These are phyloP conservation scores for Harpalus rubripes DNA, from an alignment of 2,888 invertebrate species.

Conservation along the genomic window DNA sequence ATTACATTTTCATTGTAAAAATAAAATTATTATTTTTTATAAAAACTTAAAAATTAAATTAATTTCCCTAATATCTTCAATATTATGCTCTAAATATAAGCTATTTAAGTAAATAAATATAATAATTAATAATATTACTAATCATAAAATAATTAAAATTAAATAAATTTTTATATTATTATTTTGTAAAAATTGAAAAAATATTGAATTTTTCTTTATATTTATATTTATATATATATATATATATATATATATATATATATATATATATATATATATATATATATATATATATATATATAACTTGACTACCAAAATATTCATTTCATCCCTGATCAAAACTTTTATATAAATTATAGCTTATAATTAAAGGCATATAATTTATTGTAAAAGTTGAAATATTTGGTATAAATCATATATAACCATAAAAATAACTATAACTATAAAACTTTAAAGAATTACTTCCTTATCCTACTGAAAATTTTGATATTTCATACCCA, in stretches of 20 bases:
- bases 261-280: no score
- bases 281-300: no score
- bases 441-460: slow-evolving; percentile 75
- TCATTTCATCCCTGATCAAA: slow-evolving; percentile 71
- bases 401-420: slow-evolving; percentile 80
- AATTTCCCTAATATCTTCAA: slow-evolving; percentile 78
- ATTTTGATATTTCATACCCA: slow-evolving; percentile 78
- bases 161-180: slow-evolving; percentile 67
- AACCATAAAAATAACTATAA: slow-evolving; percentile 72
- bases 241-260: no score
- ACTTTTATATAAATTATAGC: slow-evolving; percentile 45
- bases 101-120: slow-evolving; percentile 74
- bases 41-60: slow-evolving; percentile 72
- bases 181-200: slow-evolving; percentile 42
- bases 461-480: slow-evolving; percentile 73
- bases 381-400: slow-evolving; percentile 75
- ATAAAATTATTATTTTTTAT: slow-evolving; percentile 76
- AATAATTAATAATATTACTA: slow-evolving; percentile 61
- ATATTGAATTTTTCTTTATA: slow-evolving; percentile 32
- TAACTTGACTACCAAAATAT: slow-evolving; percentile 71
- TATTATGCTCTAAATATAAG: slow-evolving; percentile 77
- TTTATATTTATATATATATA: no score
- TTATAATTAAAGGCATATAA: slow-evolving; percentile 76
- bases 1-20: slow-evolving; percentile 84
- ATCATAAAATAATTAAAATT: slow-evolving; percentile 68